phyloP scores from a whole-genome alignment of 2,113 vertebrate genomes.

The Struthio camelus region DNA sequence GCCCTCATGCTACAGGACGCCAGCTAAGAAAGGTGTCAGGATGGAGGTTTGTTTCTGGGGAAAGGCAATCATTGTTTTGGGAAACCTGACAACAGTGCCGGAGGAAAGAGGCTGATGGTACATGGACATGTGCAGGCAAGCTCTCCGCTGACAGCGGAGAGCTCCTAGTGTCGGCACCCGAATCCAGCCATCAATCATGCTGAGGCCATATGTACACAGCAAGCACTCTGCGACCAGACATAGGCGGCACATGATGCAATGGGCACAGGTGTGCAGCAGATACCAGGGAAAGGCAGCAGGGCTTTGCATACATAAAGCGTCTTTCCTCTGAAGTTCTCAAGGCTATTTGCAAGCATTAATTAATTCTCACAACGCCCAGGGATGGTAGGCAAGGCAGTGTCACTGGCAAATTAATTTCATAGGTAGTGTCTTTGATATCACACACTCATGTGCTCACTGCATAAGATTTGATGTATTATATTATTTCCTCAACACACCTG shows the following conservation, averaged over 20 bases:
- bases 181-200: constrained; percentile 25
- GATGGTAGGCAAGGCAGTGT: constrained; percentile 56
- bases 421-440: constrained; percentile 54
- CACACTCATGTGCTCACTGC: background rate
- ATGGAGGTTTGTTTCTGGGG: constrained; percentile 21
- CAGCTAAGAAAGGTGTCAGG: background rate
- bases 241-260: constrained; percentile 58
- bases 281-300: constrained; percentile 22
- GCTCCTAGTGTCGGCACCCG: background rate
- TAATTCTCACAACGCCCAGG: constrained; percentile 60
- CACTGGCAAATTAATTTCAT: constrained; percentile 53
- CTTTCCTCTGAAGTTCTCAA: constrained; percentile 65
- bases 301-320: constrained; percentile 40
- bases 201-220: background rate
- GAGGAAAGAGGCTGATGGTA: constrained; percentile 21
- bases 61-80: constrained; percentile 27
- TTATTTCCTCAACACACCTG: constrained; percentile 45
- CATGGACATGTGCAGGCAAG: constrained; percentile 35
- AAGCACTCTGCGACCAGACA: background rate
- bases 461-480: background rate
- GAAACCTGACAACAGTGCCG: constrained; percentile 4
- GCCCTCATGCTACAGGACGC: background rate
- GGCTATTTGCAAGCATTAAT: constrained; percentile 66
- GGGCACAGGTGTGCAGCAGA: constrained; percentile 68
- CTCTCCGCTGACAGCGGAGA: background rate